These are phyloP conservation scores for Dallia pectoralis DNA, from an alignment of 2,797 vertebrate species.

Conservation along the genomic window DNA sequence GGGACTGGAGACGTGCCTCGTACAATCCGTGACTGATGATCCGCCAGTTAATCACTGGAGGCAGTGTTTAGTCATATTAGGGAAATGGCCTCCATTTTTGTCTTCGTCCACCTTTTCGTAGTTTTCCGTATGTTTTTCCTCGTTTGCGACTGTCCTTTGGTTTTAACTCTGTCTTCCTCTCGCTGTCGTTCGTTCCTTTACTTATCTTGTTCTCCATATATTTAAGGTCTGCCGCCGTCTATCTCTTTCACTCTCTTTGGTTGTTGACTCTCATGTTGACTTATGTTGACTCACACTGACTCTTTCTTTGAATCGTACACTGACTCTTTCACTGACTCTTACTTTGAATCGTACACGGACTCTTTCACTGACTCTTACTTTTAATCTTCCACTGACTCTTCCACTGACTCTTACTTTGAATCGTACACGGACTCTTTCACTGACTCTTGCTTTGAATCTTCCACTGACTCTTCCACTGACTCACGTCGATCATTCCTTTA, in stretches of 20 bases:
- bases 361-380: conserved; percentile 3
- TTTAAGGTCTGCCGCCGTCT: neutral
- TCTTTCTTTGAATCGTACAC: neutral
- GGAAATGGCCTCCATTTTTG: neutral
- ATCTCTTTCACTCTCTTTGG: neutral
- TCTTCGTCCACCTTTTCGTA: neutral
- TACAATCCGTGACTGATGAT: conserved; percentile 7
- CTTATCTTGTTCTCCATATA: neutral
- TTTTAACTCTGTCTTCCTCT: neutral
- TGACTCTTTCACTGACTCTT: neutral
- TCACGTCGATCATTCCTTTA: neutral
- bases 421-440: too few relatives aligned
- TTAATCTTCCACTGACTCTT: neutral
- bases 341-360: too few relatives aligned
- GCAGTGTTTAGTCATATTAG: neutral
- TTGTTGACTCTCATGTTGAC: too few relatives aligned
- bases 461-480: neutral
- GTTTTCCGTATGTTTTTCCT: neutral
- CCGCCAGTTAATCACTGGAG: conserved; percentile 4
- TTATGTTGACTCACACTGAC: too few relatives aligned
- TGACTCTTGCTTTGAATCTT: neutral
- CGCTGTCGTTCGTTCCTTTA: too few relatives aligned
- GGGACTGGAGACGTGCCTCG: neutral
- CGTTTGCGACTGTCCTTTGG: neutral
- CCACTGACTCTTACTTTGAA: too few relatives aligned